A percentile compares a stretch with the other conserved stretches of the same genome.
Conservation (phyloP, 1,140 invertebrate species). For the Rhagoletis pomonella region DNA sequence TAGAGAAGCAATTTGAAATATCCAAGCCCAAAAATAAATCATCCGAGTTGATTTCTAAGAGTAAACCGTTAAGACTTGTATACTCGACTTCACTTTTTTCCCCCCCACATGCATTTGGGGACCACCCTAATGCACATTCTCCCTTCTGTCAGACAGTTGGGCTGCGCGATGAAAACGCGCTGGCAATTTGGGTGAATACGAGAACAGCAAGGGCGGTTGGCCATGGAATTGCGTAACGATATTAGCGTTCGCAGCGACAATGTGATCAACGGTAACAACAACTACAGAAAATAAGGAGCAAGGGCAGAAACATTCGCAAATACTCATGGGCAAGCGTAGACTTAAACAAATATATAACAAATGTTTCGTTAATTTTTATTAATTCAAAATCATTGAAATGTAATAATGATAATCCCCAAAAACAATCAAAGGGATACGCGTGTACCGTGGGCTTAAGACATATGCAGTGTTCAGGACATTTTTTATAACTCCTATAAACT, state of each 20-base stretch:
- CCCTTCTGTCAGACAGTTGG: background rate
- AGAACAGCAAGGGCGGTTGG: background rate
- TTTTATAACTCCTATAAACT: background rate
- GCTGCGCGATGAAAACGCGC: background rate
- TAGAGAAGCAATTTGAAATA: too few relatives aligned
- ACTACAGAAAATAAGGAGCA: background rate
- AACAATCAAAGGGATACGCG: conserved; percentile 21
- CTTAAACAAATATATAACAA: conserved; percentile 9
- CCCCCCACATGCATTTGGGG: too few relatives aligned
- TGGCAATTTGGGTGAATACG: background rate
- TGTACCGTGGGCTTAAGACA: background rate
- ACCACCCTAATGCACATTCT: too few relatives aligned
- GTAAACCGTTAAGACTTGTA: too few relatives aligned
- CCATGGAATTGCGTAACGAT: background rate
- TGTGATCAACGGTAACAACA: background rate
- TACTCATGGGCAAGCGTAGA: background rate
- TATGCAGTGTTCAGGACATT: background rate
- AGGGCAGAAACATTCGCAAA: background rate
- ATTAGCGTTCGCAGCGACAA: background rate
- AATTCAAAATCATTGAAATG: conserved; percentile 39
- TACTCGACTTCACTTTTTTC: too few relatives aligned
- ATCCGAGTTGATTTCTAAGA: too few relatives aligned
- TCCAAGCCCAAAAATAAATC: too few relatives aligned
- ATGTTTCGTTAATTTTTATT: conserved; percentile 26
- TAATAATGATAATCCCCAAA: conserved; percentile 27